phyloP scores from a whole-genome alignment of 2,888 invertebrate genomes.

The Oligia latruncula region DNA sequence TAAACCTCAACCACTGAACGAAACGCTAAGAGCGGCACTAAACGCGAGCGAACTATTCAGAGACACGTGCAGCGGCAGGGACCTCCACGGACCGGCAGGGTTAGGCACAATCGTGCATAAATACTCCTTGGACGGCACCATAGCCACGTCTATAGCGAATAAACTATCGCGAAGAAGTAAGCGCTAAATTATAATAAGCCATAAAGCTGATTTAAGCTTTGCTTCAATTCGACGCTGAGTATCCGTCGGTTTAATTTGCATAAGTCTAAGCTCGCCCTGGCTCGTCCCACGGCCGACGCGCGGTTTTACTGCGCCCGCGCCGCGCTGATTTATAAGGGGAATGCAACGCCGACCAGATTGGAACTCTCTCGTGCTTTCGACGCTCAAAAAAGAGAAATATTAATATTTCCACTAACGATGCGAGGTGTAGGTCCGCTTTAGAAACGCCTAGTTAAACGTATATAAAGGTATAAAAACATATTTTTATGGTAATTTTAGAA shows the following conservation, averaged over 20 bases:
- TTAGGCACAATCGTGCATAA: slow-evolving; percentile 49
- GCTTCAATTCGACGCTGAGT: slow-evolving; percentile 60
- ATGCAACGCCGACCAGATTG: slow-evolving; percentile 28
- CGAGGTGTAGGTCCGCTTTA: slow-evolving; percentile 41
- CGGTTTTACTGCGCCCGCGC: slow-evolving; percentile 62
- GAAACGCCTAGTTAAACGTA: slow-evolving; percentile 30
- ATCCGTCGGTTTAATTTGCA: slow-evolving; percentile 71
- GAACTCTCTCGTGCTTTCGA: slow-evolving; percentile 46
- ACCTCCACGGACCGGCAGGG: neutral
- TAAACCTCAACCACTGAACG: slow-evolving; percentile 15
- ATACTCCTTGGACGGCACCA: slow-evolving; percentile 36
- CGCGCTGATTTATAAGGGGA: slow-evolving; percentile 65
- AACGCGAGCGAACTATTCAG: slow-evolving; percentile 46
- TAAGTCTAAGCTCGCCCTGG: slow-evolving; percentile 68
- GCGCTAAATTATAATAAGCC: slow-evolving; percentile 55
- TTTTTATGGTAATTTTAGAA: slow-evolving; percentile 47
- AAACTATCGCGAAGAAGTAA: slow-evolving; percentile 36
- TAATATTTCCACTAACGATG: slow-evolving; percentile 59
- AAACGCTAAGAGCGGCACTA: slow-evolving; percentile 37
- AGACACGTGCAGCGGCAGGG: slow-evolving; percentile 28
- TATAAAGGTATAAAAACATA: slow-evolving; percentile 36
- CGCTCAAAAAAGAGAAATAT: slow-evolving; percentile 59
- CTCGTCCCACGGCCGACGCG: slow-evolving; percentile 50
- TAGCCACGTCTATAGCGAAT: slow-evolving; percentile 22
- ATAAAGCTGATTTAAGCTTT: slow-evolving; percentile 69